Evolutionary conservation across 1,140 invertebrate species (phyloP), one percentile per base, ranked within the genome.

Genomic region (Bombus sibiricus): DNA sequence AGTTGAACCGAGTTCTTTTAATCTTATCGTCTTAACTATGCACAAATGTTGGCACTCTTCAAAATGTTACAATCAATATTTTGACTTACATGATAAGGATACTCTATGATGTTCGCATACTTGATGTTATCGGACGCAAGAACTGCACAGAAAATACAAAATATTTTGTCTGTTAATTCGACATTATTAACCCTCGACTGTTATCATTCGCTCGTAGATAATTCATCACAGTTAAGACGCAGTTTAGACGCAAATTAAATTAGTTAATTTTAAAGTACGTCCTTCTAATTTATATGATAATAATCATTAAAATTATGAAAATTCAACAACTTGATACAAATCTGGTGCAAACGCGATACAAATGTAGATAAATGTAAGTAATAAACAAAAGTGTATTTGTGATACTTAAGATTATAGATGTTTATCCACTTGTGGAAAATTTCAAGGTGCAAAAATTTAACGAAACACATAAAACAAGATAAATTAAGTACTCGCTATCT

Each of bases 31-130:
- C n/a, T 66, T 18, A 4, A 4, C 1, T 18, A 37, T 34, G 18
- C 85, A 82, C n/a, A n/a, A 66, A 15, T 18, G 15, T 18, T 8
- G 28, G 1, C 12, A 15, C 15, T 32, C 13, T 8, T 8, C 78
- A 69, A 89, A 89, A 76, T 3, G 47, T 76, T 43, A 28, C 59
- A 43, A 83, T 71, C 39, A 5, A 2, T 66, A 15, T 81, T 69
- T 81, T 4, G 18, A 90, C 90, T 92, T 83, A 92, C 89, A 43
- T 90, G 91, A 39, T 91, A 91, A 4, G 89, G 85, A n/a, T 85
- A 89, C 22, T 90, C 89, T n/a, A 41, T 47, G 41, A 91, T 86
- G 71, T 82, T 47, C 62, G 47, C 86, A 13, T 88, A 68, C 72
- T 75, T 89, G 28, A 34, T 76, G 34, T 53, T 89, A 34, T 64